A percentile compares a stretch with the other conserved stretches of the same genome.
Conservation (phyloP, 2,113 vertebrate genomes). For the Corythoichthys intestinalis region DNA sequence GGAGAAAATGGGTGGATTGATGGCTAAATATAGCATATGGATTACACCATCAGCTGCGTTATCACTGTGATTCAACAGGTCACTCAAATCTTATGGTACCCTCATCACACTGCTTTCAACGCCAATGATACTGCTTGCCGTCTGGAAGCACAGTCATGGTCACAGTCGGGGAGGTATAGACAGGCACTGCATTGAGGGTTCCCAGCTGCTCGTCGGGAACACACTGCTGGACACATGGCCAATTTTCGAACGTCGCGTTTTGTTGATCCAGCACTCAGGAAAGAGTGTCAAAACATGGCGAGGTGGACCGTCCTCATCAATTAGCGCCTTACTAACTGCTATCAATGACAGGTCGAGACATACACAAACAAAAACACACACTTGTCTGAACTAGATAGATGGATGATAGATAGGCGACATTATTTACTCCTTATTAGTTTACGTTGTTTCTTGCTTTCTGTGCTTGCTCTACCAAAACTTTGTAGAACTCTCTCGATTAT, state of each 20-base stretch:
- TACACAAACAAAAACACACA: slow-evolving; percentile 2
- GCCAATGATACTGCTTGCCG: slow-evolving; percentile 12
- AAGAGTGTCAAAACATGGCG: slow-evolving; percentile 46
- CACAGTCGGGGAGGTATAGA: slow-evolving; percentile 35
- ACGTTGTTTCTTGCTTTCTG: not conserved
- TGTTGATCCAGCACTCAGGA: slow-evolving; percentile 47
- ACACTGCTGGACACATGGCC: slow-evolving; percentile 62
- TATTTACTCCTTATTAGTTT: slow-evolving; percentile 7
- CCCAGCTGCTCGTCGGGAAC: slow-evolving; percentile 53
- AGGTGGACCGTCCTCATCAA: slow-evolving; percentile 47
- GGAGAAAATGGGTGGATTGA: no score
- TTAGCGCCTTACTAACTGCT: slow-evolving; percentile 44
- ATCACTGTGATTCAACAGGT: slow-evolving; percentile 11
- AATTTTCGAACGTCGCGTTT: slow-evolving; percentile 49
- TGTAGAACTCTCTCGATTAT: no score
- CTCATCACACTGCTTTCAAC: slow-evolving; percentile 5
- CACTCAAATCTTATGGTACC: slow-evolving; percentile 1
- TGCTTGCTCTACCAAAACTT: not conserved
- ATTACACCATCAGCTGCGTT: slow-evolving; percentile 19
- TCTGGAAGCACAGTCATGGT: slow-evolving; percentile 11
- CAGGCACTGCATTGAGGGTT: slow-evolving; percentile 38
- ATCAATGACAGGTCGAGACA: slow-evolving; percentile 28
- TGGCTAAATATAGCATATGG: slow-evolving; percentile 16
- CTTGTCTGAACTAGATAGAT: slow-evolving; percentile 1
- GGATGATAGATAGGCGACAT: slow-evolving; percentile 4